phyloP scores from a whole-genome alignment of 2,797 vertebrate genomes.

The Synaphobranchus kaupii region DNA sequence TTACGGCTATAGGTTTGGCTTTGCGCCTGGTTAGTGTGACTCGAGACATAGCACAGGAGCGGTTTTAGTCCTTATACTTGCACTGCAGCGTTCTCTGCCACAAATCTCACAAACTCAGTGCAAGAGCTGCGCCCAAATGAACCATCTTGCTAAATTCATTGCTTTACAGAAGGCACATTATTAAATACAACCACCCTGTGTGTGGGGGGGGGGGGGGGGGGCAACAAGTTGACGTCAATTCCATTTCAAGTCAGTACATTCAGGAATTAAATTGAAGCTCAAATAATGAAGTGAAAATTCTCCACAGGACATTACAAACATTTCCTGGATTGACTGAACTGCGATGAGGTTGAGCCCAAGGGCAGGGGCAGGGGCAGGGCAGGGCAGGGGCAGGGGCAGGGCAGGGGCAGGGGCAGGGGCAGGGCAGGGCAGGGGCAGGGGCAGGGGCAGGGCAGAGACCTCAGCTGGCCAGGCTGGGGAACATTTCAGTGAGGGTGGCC shows the following conservation, averaged over 20 bases:
- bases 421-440: not conserved
- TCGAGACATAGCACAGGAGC: not conserved
- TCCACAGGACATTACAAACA: not conserved
- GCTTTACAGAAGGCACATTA: not conserved
- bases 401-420: not conserved
- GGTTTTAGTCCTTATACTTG: not conserved
- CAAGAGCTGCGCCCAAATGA: not conserved
- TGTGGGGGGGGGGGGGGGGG: no score
- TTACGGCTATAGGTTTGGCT: no score
- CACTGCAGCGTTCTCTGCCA: not conserved
- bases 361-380: no score
- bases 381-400: not conserved
- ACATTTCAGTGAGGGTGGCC: constrained; percentile 63
- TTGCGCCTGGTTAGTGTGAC: not conserved
- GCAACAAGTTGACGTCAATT: not conserved
- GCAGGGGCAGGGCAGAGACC: not conserved
- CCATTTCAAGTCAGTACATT: not conserved
- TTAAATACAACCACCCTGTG: not conserved
- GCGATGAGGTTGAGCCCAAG: no score
- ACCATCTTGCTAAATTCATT: not conserved
- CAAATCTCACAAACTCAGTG: not conserved
- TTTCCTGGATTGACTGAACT: no score
- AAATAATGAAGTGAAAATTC: not conserved
- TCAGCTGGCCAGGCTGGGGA: constrained; percentile 55
- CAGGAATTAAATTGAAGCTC: not conserved